These are phyloP conservation scores for Drosophila eugracilis DNA, from an alignment of 1,140 invertebrate species.

Conservation along the genomic window DNA sequence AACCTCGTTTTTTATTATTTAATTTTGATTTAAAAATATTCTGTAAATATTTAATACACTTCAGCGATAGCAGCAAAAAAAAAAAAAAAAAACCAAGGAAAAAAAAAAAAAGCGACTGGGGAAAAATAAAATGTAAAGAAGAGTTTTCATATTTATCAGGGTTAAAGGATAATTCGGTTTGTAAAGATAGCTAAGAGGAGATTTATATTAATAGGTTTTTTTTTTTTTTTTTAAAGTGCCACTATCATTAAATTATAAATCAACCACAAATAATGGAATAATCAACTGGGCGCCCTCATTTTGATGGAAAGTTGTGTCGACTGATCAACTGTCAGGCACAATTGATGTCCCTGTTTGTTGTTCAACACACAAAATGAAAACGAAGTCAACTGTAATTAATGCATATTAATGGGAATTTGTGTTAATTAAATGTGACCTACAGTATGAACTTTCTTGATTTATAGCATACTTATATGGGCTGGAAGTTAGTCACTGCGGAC, in stretches of 20 bases:
- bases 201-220: not conserved
- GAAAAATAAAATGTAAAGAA: not conserved
- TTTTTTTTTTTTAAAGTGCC: not conserved
- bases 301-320: slow-evolving; percentile 5
- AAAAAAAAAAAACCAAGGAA: not conserved
- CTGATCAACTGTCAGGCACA: slow-evolving; percentile 38
- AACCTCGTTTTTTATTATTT: slow-evolving; percentile 63
- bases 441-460: not conserved
- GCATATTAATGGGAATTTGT: slow-evolving; percentile 74
- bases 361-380: slow-evolving; percentile 15
- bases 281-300: slow-evolving; percentile 2
- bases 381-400: slow-evolving; percentile 72
- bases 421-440: slow-evolving; percentile 71
- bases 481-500: not conserved
- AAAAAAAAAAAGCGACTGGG: not conserved
- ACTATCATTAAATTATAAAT: slow-evolving; percentile 2
- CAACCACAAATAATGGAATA: slow-evolving; percentile 7
- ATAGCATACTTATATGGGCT: slow-evolving; percentile 21
- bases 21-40: slow-evolving; percentile 68
- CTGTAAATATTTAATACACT: slow-evolving; percentile 73
- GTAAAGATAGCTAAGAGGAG: too few species aligned
- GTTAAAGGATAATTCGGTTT: slow-evolving; percentile 9
- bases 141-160: slow-evolving; percentile 2
- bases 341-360: slow-evolving; percentile 30
- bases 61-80: slow-evolving; percentile 9